A percentile compares a stretch with the other conserved stretches of the same genome.
These are phyloP conservation scores for Saguinus midas DNA, from an alignment of 2,113 vertebrate genomes.

Conservation along the genomic window DNA sequence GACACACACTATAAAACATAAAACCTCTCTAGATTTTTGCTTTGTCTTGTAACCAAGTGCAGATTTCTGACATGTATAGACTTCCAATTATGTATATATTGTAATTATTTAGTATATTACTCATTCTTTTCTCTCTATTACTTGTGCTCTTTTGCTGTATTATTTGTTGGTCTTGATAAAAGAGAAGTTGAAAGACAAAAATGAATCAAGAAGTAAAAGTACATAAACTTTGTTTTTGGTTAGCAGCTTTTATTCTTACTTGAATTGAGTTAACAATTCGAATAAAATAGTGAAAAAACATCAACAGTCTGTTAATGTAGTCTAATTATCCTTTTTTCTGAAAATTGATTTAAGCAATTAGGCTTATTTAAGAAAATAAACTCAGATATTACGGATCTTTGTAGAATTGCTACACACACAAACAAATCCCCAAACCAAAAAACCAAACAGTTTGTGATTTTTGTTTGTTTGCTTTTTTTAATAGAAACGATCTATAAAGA, in stretches of 20 bases:
- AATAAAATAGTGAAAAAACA: not conserved
- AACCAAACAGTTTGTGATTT: not conserved
- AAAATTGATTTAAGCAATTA: not conserved
- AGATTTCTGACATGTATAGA: not conserved
- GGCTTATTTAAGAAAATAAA: conserved; percentile 3
- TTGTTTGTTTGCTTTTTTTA: conserved; percentile 47
- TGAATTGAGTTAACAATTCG: not conserved
- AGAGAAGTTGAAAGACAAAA: not conserved
- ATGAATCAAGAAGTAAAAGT: not conserved
- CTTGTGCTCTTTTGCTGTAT: not conserved
- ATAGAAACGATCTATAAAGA: conserved; percentile 77
- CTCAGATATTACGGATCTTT: not conserved
- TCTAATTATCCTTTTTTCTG: conserved; percentile 40
- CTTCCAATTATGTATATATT: not conserved
- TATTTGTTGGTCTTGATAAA: not conserved
- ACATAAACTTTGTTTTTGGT: not conserved
- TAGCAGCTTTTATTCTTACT: not conserved
- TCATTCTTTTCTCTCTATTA: not conserved
- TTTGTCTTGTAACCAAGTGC: not conserved
- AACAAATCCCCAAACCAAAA: not conserved
- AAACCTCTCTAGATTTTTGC: not conserved
- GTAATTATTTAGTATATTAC: not conserved
- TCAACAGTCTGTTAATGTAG: not conserved
- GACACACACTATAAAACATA: not conserved
- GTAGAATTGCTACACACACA: not conserved